Base-by-base conservation (phyloP, 2,113 vertebrate genomes). In the Mus spicilegus region DNA sequence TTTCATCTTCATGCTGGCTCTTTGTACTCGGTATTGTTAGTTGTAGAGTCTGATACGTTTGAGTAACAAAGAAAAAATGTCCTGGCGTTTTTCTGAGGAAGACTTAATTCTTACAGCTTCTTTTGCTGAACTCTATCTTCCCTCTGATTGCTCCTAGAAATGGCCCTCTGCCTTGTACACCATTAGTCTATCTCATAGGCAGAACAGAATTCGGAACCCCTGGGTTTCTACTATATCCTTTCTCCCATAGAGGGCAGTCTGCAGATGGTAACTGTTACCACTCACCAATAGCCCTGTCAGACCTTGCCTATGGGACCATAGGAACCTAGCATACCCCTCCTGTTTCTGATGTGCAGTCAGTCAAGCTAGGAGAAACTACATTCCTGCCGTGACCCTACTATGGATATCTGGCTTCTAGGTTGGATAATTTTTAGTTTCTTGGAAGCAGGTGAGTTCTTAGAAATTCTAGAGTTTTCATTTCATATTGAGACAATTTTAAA, bases 371-470 rank as follows among this genome's bases (percentile, higher is more conserved):
- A 16, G 26, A 77, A 9, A 1, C 36, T 17, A 72, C 22, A 12
- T 30, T 85, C 13, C n/a, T 69, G 3, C 5, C 36, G 39, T n/a
- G 89, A 70, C 24, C 7, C 14, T 30, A 7, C 75, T 49, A 94
- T 93, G 92, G 36, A 61, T 16, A 30, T 24, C 49, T 65, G 86
- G 73, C 8, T 96, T 0, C 20, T 94, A 0, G 90, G 39, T 26
- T 89, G 49, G 56, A 20, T 39, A 1, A 4, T 75, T 58, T 54
- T 97, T 46, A 76, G 16, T 94, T 4, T 94, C 56, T 36, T 96
- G 80, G 42, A 51, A 87, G 28, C 86, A 95, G 95, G 90, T 95
- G 1, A 5, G 7, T 14, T 46, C 26, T 80, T 61, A 86, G 58
- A 22, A 67, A 75, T 20, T 20, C 11, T 3, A 26, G 13, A 61